Conservation (phyloP, 2,797 vertebrate species). For the Poeciliopsis presidionis region DNA sequence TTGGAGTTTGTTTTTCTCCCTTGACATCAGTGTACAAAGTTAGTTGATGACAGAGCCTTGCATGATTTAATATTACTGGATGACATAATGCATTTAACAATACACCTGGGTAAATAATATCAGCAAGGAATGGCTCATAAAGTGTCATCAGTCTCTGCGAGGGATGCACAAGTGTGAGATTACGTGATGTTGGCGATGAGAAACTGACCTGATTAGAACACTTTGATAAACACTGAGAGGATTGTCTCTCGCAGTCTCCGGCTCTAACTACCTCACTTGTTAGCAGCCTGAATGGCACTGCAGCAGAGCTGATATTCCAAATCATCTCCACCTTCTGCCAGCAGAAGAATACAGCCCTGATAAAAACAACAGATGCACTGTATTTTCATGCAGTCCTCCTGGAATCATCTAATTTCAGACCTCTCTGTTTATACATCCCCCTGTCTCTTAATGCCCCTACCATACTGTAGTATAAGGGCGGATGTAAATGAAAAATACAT, state of each 20-base stretch:
- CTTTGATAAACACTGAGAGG: conserved; percentile 71
- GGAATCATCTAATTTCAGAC: conserved; percentile 68
- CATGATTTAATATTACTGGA: conserved; percentile 70
- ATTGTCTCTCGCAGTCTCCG: conserved; percentile 60
- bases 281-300: conserved; percentile 45
- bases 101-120: conserved; percentile 69
- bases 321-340: conserved; percentile 58
- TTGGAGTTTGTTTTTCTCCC: conserved; percentile 61
- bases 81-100: conserved; percentile 67
- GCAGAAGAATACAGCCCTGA: conserved; percentile 52
- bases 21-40: conserved; percentile 63
- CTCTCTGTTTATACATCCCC: conserved; percentile 62
- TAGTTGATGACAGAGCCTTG: conserved; percentile 57
- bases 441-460: conserved; percentile 65
- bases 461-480: conserved; percentile 64
- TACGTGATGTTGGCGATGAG: conserved; percentile 74
- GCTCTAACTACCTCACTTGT: conserved; percentile 52
- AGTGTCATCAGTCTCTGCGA: conserved; percentile 64
- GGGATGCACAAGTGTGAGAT: conserved; percentile 70
- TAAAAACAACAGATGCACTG: conserved; percentile 62
- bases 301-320: conserved; percentile 59
- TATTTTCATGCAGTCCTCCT: conserved; percentile 54
- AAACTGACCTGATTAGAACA: conserved; percentile 75
- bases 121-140: conserved; percentile 69
- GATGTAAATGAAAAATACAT: conserved; percentile 78